Base-by-base conservation (phyloP, 2,113 vertebrate species). In the Ginglymostoma cirratum region DNA sequence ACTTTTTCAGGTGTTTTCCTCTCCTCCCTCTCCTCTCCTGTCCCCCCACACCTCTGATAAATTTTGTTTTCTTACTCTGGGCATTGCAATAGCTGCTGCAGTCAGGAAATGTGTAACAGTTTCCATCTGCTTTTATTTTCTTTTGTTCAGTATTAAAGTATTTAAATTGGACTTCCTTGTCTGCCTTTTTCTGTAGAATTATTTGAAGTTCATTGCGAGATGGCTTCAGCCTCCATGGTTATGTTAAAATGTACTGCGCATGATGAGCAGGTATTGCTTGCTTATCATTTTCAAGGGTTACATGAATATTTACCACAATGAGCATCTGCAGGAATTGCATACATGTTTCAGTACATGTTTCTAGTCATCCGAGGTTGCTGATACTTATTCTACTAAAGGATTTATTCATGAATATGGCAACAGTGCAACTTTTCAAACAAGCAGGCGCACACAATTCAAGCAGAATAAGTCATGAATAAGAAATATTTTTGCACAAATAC, bases 81-180 rank as follows among this genome's bases (percentile, higher is more conserved):
- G 90, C 76, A 80, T 70, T 83, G 61, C 38, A 38, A 70, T 86
- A 83, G 92, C 97, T 97, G 96, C 97, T 97, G 97, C 97, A 96
- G 80, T 97, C 97, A 97, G 94, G 95, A 96, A 96, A 96, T 96
- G 90, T 95, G 69, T 95, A 76, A 96, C 72, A 27, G 6, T 76
- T 96, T 97, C 96, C 61, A 96, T 97, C 97, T 97, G 96, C 72
- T 96, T 96, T 96, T 96, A 34, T n/a, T 96, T 97, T 97, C 96
- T 96, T 97, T 97, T 97, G 97, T 98, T 97, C 97, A 97, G 97
- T 97, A 96, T 97, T 97, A 97, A 97, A 97, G 97, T 97, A 97
- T 98, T 97, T 98, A 97, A 97, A 97, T 97, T 96, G 96, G 96
- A 78, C 24, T 83, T 48, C 87, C 61, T 90, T 78, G 66, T 90